Percentiles rank a stretch among this genome's conserved stretches.
Conservation (phyloP, 2,888 invertebrate species). For the Petrolisthes cinctipes region DNA sequence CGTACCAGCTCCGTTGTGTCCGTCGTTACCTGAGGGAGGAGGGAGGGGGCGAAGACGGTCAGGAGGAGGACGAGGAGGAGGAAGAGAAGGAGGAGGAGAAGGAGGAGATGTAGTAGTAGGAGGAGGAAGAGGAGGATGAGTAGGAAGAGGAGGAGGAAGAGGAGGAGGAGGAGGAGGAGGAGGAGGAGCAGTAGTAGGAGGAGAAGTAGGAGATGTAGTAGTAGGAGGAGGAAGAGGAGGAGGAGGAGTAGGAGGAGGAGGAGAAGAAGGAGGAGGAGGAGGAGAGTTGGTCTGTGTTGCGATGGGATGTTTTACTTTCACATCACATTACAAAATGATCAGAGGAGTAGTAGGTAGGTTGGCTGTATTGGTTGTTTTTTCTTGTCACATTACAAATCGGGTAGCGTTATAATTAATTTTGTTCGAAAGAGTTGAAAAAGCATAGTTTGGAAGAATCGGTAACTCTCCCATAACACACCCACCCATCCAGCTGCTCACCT, state of each 20-base stretch:
- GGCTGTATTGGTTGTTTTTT: too few relatives aligned
- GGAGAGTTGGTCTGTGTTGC: not conserved
- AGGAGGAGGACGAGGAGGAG: not conserved
- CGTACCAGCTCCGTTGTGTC: constrained; percentile 38
- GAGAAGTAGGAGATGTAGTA: not conserved
- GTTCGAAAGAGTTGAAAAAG: too few relatives aligned
- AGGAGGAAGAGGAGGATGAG: not conserved
- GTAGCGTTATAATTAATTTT: too few relatives aligned
- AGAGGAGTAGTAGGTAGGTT: too few relatives aligned
- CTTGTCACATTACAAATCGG: too few relatives aligned
- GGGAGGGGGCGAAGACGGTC: not conserved
- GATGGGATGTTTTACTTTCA: too few relatives aligned
- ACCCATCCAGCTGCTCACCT: constrained; percentile 23
- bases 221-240: not conserved
- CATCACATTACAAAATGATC: too few relatives aligned
- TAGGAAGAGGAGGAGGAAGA: not conserved
- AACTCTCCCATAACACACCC: not conserved
- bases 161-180: not conserved
- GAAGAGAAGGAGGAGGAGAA: not conserved
- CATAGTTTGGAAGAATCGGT: too few relatives aligned
- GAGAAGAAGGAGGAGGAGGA: not conserved
- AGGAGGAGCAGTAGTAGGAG: not conserved
- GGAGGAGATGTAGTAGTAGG: not conserved
- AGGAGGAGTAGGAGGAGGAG: not conserved
- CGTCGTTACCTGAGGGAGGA: constrained; percentile 27